Evolutionary conservation across 1,140 invertebrate species (phyloP).

Genomic region (Bilobella aurantiaca): DNA sequence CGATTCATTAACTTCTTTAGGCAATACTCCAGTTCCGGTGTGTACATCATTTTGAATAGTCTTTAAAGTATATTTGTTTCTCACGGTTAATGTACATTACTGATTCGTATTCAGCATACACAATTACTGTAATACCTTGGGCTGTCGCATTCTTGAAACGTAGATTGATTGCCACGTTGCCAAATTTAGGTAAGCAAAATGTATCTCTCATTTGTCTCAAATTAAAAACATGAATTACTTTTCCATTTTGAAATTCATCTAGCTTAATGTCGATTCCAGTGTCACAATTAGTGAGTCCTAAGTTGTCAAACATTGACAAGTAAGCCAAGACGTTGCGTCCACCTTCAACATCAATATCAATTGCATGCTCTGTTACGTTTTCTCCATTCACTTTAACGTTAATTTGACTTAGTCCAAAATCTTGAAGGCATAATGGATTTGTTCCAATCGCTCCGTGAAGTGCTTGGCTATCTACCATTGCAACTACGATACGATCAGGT

Average conservation of each 20-base stretch:
- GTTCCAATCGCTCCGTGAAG: constrained; percentile 20
- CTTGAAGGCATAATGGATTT: constrained; percentile 24
- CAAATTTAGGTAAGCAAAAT: constrained; percentile 10
- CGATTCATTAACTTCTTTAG: not conserved
- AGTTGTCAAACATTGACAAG: constrained; percentile 11
- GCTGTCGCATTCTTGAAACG: constrained; percentile 10
- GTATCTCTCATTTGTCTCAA: constrained; percentile 11
- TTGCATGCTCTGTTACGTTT: not conserved
- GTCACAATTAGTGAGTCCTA: constrained; percentile 4
- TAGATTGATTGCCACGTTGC: constrained; percentile 17
- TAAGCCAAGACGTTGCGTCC: constrained; percentile 10
- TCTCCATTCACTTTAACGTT: constrained; percentile 20
- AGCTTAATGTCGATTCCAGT: constrained; percentile 9
- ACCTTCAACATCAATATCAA: constrained; percentile 10
- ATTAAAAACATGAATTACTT: constrained; percentile 15
- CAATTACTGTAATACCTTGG: constrained; percentile 8
- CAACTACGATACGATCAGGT: constrained; percentile 24
- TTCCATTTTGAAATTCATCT: constrained; percentile 9
- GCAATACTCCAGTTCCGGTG: not conserved
- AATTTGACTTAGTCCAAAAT: constrained; percentile 15
- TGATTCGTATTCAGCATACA: constrained; percentile 24
- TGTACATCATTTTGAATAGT: constrained; percentile 5
- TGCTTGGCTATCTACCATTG: constrained; percentile 9
- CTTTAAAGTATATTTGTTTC: constrained; percentile 14
- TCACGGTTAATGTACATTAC: constrained; percentile 20